Conservation (phyloP, 2,797 vertebrate species). For the Pempheris klunzingeri region DNA sequence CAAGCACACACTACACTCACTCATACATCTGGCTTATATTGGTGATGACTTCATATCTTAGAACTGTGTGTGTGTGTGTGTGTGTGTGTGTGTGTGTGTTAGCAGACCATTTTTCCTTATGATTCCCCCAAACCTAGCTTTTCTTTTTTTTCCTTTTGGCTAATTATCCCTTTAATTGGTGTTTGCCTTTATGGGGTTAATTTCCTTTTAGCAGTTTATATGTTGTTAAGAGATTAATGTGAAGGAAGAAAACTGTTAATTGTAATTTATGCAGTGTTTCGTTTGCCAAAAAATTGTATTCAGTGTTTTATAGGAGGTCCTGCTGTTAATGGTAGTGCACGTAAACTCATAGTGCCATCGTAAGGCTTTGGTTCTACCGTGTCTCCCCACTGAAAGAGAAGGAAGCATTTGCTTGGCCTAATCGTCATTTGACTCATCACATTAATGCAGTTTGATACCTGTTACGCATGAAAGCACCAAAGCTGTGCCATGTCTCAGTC, state of each 20-base stretch:
- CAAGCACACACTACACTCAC: neutral
- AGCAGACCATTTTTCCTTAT: too few species aligned
- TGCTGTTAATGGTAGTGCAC: neutral
- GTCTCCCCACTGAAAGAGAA: neutral
- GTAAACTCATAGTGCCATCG: neutral
- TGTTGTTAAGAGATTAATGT: neutral
- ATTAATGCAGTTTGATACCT: slow-evolving; percentile 24
- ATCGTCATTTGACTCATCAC: slow-evolving; percentile 43
- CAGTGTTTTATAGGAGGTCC: neutral
- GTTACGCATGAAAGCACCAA: slow-evolving; percentile 6
- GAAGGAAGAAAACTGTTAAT: neutral
- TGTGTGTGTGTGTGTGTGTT: neutral
- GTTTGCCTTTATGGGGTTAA: neutral
- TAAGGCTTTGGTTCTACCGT: neutral
- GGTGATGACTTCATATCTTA: neutral
- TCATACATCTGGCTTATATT: neutral
- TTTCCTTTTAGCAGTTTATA: neutral
- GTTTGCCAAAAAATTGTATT: neutral
- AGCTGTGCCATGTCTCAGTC: slow-evolving; percentile 7
- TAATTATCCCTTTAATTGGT: neutral
- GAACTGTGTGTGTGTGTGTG: neutral
- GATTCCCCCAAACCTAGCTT: too few species aligned
- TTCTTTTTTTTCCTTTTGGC: neutral
- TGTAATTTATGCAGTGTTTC: neutral
- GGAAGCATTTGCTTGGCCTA: slow-evolving; percentile 3